These are phyloP conservation scores for Craterocephalus amniculus DNA, from an alignment of 2,797 vertebrate genomes.

Conservation along the genomic window DNA sequence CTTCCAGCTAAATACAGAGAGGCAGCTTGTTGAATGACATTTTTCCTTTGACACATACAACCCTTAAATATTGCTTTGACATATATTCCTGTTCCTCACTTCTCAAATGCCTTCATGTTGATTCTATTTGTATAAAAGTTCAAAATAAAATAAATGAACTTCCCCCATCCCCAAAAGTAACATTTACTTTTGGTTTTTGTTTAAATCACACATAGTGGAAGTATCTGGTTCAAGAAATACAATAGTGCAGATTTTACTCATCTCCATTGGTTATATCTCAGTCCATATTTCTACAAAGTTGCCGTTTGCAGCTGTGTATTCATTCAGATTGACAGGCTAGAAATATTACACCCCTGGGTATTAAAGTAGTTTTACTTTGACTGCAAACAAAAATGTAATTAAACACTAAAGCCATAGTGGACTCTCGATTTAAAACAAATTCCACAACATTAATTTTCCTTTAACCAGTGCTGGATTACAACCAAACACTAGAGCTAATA, in stretches of 20 bases:
- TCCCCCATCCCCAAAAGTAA: background rate
- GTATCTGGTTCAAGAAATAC: background rate
- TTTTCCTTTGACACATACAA: constrained; percentile 18
- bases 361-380: constrained; percentile 16
- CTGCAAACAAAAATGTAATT: constrained; percentile 6
- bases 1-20: constrained; percentile 13
- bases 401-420: constrained; percentile 70
- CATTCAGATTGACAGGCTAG: constrained; percentile 1
- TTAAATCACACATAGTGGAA: background rate
- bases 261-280: constrained; percentile 5
- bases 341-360: constrained; percentile 6
- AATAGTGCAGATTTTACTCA: background rate
- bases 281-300: constrained; percentile 8
- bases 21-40: constrained; percentile 48
- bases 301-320: constrained; percentile 5
- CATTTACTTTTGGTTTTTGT: constrained; percentile 7
- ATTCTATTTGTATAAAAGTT: background rate
- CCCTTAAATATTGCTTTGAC: constrained; percentile 22
- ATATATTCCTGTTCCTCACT: background rate
- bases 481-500: constrained; percentile 35
- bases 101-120: background rate
- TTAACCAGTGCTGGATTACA: constrained; percentile 11
- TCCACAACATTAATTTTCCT: background rate
- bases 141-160: background rate
- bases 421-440: constrained; percentile 22